Evolutionary conservation across 2,888 invertebrate species (phyloP).

Genomic region (Drosophila sordidapex): DNA sequence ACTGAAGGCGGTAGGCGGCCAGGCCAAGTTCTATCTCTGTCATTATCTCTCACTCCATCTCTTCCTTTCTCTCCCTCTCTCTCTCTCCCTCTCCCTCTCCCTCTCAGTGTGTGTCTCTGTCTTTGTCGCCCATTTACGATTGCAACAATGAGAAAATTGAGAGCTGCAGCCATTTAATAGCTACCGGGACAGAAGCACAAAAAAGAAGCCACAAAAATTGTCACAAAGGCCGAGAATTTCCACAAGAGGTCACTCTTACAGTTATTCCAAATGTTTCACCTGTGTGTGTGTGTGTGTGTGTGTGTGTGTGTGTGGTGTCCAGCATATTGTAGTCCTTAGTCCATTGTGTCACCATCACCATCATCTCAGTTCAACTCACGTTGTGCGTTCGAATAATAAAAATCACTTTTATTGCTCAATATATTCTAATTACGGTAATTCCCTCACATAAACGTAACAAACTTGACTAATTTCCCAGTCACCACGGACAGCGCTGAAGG

Average conservation of each 20-base stretch:
- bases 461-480: conserved; percentile 75
- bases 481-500: neutral
- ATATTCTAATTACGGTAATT: conserved; percentile 83
- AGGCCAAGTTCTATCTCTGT: conserved; percentile 2
- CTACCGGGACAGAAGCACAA: neutral
- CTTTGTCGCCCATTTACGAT: neutral
- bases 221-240: conserved; percentile 24
- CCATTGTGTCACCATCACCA: conserved; percentile 19
- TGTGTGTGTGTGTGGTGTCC: neutral
- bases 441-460: conserved; percentile 75
- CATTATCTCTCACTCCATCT: too few species aligned
- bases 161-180: conserved; percentile 39
- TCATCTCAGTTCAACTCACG: conserved; percentile 33
- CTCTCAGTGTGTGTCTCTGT: neutral
- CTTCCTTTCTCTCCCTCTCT: neutral
- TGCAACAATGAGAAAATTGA: conserved; percentile 26
- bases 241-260: conserved; percentile 25
- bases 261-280: conserved; percentile 35
- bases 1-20: neutral
- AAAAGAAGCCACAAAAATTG: conserved; percentile 40
- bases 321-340: conserved; percentile 3
- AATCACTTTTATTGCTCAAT: conserved; percentile 83
- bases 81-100: neutral
- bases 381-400: conserved; percentile 74
- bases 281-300: neutral